A percentile compares a stretch with the other conserved stretches of the same genome.
These are phyloP conservation scores for Athalia cordata DNA, from an alignment of 2,888 invertebrate genomes.

Conservation along the genomic window DNA sequence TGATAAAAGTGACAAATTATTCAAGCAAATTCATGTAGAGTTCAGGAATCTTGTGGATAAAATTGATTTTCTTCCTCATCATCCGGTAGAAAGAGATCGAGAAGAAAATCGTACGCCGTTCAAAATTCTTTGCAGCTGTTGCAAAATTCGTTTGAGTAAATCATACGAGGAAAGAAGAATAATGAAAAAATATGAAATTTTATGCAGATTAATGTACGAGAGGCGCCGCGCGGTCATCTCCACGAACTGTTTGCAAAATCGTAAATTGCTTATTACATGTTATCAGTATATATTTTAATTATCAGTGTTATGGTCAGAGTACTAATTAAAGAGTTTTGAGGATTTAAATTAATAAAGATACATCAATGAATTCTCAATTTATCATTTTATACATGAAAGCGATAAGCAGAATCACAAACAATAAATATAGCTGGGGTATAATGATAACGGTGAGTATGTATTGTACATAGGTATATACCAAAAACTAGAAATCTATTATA, in stretches of 20 bases:
- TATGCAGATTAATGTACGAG: neutral
- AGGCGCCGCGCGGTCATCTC: neutral
- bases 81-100: no score
- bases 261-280: no score
- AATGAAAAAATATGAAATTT: neutral
- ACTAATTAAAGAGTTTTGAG: slow-evolving; percentile 14
- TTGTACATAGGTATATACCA: neutral
- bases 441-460: neutral
- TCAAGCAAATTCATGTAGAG: no score
- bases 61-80: no score
- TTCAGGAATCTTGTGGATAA: no score
- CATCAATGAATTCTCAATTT: neutral
- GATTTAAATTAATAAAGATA: slow-evolving; percentile 39
- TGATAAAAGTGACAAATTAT: no score
- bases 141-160: no score
- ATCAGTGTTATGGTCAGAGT: neutral
- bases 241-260: no score
- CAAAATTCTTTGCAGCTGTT: no score
- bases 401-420: neutral
- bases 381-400: neutral
- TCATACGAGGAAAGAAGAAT: neutral
- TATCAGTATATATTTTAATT: neutral
- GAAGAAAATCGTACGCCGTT: no score
- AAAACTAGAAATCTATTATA: no score
- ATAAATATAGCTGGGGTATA: no score